Percentiles rank a stretch among this genome's conserved stretches.
phyloP scores from a whole-genome alignment of 2,113 vertebrate species.

The Glareola pratincola region DNA sequence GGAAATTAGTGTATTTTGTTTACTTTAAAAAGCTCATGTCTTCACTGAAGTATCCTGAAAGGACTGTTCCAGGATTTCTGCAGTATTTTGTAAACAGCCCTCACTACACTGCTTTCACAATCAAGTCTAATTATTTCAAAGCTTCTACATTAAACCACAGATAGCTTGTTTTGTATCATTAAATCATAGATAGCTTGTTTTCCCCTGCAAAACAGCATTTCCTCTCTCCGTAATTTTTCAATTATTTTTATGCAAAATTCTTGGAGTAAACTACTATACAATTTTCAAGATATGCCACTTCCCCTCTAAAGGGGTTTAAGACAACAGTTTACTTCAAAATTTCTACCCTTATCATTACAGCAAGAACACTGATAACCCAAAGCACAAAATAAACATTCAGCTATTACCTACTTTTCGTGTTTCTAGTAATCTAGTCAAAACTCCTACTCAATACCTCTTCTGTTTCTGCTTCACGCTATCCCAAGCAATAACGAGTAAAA shows the following conservation, averaged over 20 bases:
- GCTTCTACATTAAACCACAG: not conserved
- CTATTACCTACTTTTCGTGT: not conserved
- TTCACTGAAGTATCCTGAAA: not conserved
- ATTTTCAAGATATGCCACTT: not conserved
- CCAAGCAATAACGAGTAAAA: not conserved
- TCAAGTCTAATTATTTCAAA: not conserved
- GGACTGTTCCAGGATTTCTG: not conserved
- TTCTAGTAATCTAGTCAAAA: not conserved
- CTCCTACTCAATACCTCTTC: not conserved
- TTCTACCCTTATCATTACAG: too few relatives aligned
- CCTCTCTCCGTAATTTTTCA: not conserved
- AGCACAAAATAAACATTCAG: not conserved
- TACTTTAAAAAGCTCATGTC: not conserved
- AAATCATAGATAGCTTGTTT: not conserved
- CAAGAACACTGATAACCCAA: not conserved
- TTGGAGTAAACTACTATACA: not conserved
- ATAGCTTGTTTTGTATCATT: not conserved
- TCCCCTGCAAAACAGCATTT: not conserved
- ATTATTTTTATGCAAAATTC: not conserved
- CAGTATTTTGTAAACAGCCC: rapidly evolving
- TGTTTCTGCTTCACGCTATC: not conserved
- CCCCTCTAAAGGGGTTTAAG: not conserved
- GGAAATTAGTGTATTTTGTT: not conserved
- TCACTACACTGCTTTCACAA: not conserved
- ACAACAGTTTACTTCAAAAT: not conserved